Evolutionary conservation across 2,113 vertebrate genomes (phyloP).

Genomic region (Sciurus niger): DNA sequence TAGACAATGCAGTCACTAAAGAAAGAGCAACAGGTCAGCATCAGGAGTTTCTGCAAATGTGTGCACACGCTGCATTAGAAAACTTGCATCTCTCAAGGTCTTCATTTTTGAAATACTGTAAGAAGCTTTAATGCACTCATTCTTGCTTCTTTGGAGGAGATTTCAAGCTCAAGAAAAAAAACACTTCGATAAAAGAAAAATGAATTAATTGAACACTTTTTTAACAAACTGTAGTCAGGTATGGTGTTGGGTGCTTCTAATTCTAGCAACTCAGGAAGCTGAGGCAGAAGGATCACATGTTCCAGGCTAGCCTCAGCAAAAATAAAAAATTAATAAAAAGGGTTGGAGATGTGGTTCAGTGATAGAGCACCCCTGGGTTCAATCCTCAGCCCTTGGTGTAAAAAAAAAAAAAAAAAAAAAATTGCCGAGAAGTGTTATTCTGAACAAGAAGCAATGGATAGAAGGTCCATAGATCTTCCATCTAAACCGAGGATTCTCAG

Average conservation of each 20-base stretch:
- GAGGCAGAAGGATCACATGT: too few species aligned
- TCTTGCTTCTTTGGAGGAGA: not conserved
- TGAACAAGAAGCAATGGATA: not conserved
- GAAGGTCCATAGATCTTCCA: too few species aligned
- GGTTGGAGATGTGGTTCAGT: too few species aligned
- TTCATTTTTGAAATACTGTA: not conserved
- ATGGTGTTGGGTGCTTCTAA: too few species aligned
- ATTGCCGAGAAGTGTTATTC: not conserved
- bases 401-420: too few species aligned
- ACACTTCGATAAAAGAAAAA: not conserved
- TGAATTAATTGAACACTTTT: not conserved
- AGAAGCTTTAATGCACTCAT: not conserved
- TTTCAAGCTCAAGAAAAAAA: not conserved
- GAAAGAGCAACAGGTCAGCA: not conserved
- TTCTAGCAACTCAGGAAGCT: too few species aligned
- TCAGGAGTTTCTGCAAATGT: too few species aligned
- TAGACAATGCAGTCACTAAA: accelerated
- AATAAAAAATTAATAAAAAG: too few species aligned
- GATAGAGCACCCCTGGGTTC: too few species aligned
- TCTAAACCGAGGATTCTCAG: not conserved
- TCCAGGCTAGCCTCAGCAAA: too few species aligned
- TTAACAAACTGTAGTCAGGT: not conserved
- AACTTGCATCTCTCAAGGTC: not conserved
- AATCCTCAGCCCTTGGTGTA: too few species aligned
- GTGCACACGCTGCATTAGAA: not conserved